phyloP scores from a whole-genome alignment of 2,113 vertebrate species.

The Ginglymostoma cirratum region DNA sequence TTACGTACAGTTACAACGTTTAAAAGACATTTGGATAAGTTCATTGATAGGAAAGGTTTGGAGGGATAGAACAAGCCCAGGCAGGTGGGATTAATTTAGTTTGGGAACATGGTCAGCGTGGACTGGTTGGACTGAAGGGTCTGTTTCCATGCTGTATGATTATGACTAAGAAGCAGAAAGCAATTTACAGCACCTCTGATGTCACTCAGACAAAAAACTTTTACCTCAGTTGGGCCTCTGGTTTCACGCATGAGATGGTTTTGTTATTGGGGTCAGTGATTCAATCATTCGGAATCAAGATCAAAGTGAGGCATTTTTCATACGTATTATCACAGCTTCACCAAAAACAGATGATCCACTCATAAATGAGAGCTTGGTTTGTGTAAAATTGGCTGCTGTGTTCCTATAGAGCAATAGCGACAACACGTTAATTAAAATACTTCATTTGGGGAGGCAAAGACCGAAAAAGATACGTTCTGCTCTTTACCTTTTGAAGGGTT shows the following conservation, averaged over 20 bases:
- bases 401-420: background rate
- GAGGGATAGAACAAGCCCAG: too few relatives aligned
- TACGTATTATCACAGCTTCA: background rate
- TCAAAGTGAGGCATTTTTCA: background rate
- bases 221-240: background rate
- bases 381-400: background rate
- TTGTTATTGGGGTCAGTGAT: background rate
- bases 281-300: background rate
- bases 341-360: background rate
- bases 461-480: background rate
- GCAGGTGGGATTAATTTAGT: too few relatives aligned
- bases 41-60: too few relatives aligned
- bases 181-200: background rate
- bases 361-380: background rate
- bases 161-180: background rate
- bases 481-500: background rate
- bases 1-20: too few relatives aligned
- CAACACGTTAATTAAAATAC: background rate
- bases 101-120: too few relatives aligned
- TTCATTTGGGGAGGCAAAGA: background rate
- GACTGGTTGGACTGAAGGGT: too few relatives aligned
- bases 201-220: background rate
- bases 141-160: too few relatives aligned
- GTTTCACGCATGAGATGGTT: too few relatives aligned
- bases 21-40: too few relatives aligned